Conservation (phyloP, 2,113 vertebrate species). For the Kryptolebias marmoratus region DNA sequence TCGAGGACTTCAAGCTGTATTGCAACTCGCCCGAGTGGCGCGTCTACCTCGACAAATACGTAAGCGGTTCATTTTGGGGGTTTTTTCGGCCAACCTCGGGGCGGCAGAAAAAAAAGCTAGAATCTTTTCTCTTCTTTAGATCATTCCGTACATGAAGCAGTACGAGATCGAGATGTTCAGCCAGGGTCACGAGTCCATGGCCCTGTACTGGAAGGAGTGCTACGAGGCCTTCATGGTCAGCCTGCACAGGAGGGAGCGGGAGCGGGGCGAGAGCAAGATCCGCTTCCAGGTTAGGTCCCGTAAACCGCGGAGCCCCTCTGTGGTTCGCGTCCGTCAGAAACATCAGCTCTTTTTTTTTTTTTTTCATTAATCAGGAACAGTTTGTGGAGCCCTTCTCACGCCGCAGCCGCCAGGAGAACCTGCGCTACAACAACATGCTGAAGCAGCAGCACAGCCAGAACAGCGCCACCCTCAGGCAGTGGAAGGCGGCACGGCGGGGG, state of each 20-base stretch:
- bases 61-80: slow-evolving; percentile 48
- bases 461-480: slow-evolving; percentile 85
- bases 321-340: not conserved
- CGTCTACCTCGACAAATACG: slow-evolving; percentile 97
- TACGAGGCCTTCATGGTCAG: slow-evolving; percentile 94
- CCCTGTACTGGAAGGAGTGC: slow-evolving; percentile 94
- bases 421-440: slow-evolving; percentile 94
- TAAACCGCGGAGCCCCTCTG: not conserved
- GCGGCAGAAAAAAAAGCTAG: not conserved
- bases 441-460: slow-evolving; percentile 91
- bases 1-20: slow-evolving; percentile 97
- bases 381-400: slow-evolving; percentile 94
- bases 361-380: slow-evolving; percentile 81
- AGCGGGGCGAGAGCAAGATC: slow-evolving; percentile 96
- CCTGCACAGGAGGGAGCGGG: slow-evolving; percentile 90
- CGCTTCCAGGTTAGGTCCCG: slow-evolving; percentile 89
- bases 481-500: slow-evolving; percentile 89
- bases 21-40: slow-evolving; percentile 93
- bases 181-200: slow-evolving; percentile 89
- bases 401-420: slow-evolving; percentile 92
- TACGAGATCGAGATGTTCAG: slow-evolving; percentile 94
- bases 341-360: not conserved
- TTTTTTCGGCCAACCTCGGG: not conserved
- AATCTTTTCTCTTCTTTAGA: slow-evolving; percentile 73
- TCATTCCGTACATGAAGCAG: slow-evolving; percentile 97